Base-by-base conservation (phyloP, 2,113 vertebrate genomes). In the Antechinus stuartii region DNA sequence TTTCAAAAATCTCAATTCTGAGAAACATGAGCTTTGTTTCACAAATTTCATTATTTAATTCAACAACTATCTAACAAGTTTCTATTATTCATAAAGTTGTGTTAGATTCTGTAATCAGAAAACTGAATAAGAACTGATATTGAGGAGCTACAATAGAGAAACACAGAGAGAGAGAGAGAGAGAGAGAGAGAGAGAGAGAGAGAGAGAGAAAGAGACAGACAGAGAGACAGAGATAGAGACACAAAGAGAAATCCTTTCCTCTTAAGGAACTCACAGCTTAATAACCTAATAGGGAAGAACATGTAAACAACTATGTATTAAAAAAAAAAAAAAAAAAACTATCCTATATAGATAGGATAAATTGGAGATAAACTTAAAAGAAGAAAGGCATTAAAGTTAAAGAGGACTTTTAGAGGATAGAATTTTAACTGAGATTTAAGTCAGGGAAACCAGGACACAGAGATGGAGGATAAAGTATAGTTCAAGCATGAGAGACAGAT, bases 1-100 rank as follows among this genome's bases (percentile, higher is more conserved):
- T 68, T 68, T 96, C 52, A 90, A 92, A 97, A 84, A 7, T 84
- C 93, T 94, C 93, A 95, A 97, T 97, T 94, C n/a, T 94, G 96
- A 97, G 89, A 91, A 92, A 68, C 84, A 52, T 97, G 92, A 90
- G 23, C 42, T 23, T 94, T 93, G 55, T 96, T 61, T 97, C 76
- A 95, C 53, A 96, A 94, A 96, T 90, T 92, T 96, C 92, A 91
- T 92, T 61, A 93, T 84, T 84, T 84, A 84, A 84, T 84, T n/a
- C 68, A 84, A 84, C 68, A 84, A 84, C 42, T 42, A 84, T 42
- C 14, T 84, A 84, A 42, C 19, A 6, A 84, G 14, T n/a, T 42
- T 35, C 4, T 42, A 42, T 84, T 42, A 84, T 84, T 3, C n/a
- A 22, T 42, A 22, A 42, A 4, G 19, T 16, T 76, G 68, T 68